A percentile compares a stretch with the other conserved stretches of the same genome.
Evolutionary conservation across 2,888 invertebrate genomes (phyloP).

Genomic region (Macropis europaea): DNA sequence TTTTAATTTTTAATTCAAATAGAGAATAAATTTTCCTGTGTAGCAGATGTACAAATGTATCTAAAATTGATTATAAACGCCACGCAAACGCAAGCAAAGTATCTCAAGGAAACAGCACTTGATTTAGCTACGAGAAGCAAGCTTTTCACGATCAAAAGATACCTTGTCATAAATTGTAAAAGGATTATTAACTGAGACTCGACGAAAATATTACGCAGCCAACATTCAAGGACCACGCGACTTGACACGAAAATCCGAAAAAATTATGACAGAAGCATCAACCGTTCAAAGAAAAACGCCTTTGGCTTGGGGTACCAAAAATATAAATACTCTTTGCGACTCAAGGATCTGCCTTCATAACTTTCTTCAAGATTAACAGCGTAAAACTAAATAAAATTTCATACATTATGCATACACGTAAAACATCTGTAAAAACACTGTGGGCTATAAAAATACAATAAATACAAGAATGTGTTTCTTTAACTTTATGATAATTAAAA

Average conservation of each 20-base stretch:
- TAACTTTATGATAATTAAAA: no score
- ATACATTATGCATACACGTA: no score
- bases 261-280: not conserved
- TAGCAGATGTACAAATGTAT: no score
- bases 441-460: no score
- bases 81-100: not conserved
- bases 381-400: no score
- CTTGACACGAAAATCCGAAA: not conserved
- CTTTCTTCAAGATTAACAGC: not conserved
- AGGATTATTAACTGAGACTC: conserved; percentile 3
- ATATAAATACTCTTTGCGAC: not conserved
- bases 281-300: not conserved
- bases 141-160: conserved; percentile 1
- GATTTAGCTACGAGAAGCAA: not conserved
- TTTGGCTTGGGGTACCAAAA: not conserved
- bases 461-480: no score
- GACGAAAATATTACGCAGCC: not conserved
- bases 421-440: no score
- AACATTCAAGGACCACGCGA: not conserved
- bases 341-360: not conserved
- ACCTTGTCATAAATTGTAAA: not conserved
- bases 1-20: no score
- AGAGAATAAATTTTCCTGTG: no score
- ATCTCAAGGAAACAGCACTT: not conserved
- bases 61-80: no score